Evolutionary conservation across 1,140 invertebrate species (phyloP).

Genomic region (Metopolophium dirhodum): DNA sequence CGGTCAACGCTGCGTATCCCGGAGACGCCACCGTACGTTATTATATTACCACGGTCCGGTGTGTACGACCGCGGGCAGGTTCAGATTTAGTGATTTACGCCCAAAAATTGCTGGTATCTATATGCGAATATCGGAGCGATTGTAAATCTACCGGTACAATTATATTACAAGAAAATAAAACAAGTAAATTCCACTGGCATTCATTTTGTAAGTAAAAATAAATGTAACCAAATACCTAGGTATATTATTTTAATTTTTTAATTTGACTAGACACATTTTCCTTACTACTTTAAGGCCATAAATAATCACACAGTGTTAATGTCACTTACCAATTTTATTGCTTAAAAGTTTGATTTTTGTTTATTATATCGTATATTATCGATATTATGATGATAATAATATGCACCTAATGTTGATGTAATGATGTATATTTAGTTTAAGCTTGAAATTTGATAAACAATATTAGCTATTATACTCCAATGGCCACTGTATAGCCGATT

Average conservation of each 20-base stretch:
- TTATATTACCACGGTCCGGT: slow-evolving; percentile 16
- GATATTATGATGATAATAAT: too few species aligned
- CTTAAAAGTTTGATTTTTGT: neutral
- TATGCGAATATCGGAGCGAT: neutral
- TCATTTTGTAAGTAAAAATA: neutral
- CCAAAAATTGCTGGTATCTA: neutral
- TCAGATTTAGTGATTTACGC: neutral
- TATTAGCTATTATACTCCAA: too few species aligned
- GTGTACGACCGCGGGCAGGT: neutral
- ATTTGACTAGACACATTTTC: too few species aligned
- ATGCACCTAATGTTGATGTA: too few species aligned
- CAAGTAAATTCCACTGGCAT: neutral
- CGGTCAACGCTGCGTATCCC: slow-evolving; percentile 25
- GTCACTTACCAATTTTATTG: neutral
- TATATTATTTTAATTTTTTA: neutral
- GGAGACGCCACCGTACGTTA: neutral
- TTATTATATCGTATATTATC: too few species aligned
- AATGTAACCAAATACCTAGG: neutral
- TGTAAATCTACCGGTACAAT: neutral
- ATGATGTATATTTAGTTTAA: too few species aligned
- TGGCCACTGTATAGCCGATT: too few species aligned
- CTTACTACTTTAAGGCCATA: too few species aligned
- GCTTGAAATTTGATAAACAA: too few species aligned
- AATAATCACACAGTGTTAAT: neutral
- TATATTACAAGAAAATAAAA: neutral